Base-by-base conservation (phyloP, 2,888 invertebrate species). In the Coenonympha glycerion region DNA sequence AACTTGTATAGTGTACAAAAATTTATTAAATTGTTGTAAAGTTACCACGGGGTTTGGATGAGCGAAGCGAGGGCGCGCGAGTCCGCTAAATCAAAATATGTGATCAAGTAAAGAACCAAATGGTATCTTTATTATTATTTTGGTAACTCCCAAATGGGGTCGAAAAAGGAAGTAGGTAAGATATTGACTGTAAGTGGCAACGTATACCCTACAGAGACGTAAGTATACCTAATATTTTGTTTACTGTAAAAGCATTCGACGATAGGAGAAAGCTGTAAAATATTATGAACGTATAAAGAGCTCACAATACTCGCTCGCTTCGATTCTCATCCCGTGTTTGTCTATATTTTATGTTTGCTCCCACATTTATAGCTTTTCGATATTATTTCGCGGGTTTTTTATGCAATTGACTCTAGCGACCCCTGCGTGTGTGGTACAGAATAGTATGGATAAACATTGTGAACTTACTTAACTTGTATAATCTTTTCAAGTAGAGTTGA, bases 381-480 rank as follows among this genome's bases (percentile, higher is more conserved):
- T 86, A 86, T 85, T 84, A 85, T 86, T 83, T 84, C 76, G 76
- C 79, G 76, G 76, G 70, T 75, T 81, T 83, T 82, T 75, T 66
- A 67, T 71, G 65, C 66, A 62, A 66, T 68, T 62, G 65, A 69
- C 75, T 76, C 73, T 73, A 62, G 71, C 64, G 58, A 60, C 62
- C 57, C 62, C 57, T 58, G 61, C 55, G 53, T 57, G 53, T 40
- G 55, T 54, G 49, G 52, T 57, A 36, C n/a, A 57, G 61, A 50
- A 33, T 68, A 55, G 21, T 55, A 47, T 71, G 76, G 84, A 81
- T 70, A 56, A 3, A 58, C 24, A 54, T n/a, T 37, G 0, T 11
- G 16, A 45, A 16, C 33, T 9, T 48, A 16, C 36, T 2, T 15
- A 13, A 11, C n/a, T 2, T 21, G 11, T 30, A 2, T 3, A 8